Conservation (phyloP, 2,888 invertebrate genomes). For the Tethea ocularis region DNA sequence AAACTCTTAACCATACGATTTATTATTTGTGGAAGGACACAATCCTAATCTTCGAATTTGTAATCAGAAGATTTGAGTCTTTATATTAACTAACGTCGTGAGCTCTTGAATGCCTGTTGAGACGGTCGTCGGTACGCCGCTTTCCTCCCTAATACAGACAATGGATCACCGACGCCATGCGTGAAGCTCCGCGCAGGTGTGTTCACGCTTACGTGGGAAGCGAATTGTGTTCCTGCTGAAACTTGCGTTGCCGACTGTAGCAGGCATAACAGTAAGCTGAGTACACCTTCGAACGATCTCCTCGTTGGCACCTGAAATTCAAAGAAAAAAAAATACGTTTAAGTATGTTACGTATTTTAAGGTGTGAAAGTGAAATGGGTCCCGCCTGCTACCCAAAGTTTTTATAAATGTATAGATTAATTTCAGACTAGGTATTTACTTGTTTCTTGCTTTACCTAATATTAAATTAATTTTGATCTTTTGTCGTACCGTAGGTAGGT, state of each 20-base stretch:
- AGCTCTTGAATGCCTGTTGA: constrained; percentile 37
- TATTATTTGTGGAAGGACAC: no score
- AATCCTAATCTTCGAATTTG: no score
- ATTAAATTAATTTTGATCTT: no score
- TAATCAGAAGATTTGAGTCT: no score
- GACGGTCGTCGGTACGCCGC: constrained; percentile 34
- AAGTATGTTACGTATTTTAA: no score
- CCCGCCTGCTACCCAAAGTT: no score
- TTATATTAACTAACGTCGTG: constrained; percentile 40
- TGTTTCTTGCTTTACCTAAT: no score
- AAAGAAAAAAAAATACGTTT: constrained; percentile 4
- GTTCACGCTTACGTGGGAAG: constrained; percentile 74
- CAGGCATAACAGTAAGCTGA: constrained; percentile 39
- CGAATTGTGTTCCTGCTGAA: constrained; percentile 60
- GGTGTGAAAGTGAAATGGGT: no score
- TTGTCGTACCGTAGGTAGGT: no score
- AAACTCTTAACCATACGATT: no score
- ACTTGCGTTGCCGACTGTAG: constrained; percentile 40
- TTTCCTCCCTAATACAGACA: constrained; percentile 41
- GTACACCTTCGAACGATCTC: constrained; percentile 21
- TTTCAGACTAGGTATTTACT: no score
- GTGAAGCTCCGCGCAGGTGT: constrained; percentile 73
- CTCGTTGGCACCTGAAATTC: constrained; percentile 41
- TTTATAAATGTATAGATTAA: no score
- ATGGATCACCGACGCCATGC: constrained; percentile 75